Evolutionary conservation across 2,797 vertebrate species (phyloP), one percentile per base, ranked within the genome.

Genomic region (Diglossa cyanea): DNA sequence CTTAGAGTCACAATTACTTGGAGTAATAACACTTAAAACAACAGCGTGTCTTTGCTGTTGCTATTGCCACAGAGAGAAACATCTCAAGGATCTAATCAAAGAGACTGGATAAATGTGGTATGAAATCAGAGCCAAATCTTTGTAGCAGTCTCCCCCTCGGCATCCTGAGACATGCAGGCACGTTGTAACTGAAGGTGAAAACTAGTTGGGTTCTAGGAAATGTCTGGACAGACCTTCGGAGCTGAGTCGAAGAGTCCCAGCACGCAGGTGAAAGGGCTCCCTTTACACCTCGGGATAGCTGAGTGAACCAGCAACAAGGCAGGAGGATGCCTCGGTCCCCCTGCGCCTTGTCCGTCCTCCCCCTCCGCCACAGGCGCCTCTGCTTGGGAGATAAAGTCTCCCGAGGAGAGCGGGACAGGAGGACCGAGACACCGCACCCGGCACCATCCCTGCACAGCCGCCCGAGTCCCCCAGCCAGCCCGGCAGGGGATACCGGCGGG

Each of bases 141-240:
- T 60, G 44, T 4, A 74, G 39, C n/a, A 42, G 30, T 30, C 24
- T 60, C 8, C 2, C 11, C 24, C 30, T 65, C 16, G 1, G 24
- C 54, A 65, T 42, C 80, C 62, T 3, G 8, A 66, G 50, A 33
- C 13, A 18, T 0, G 20, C 51, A 67, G 13, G 17, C 0, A 0
- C 54, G 26, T 8, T 67, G 33, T 6, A 82, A 58, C 16, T 20
- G 35, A 28, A 77, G 45, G 30, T 17, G 33, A 61, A 39, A 92
- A 57, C 30, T 20, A 16, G 4, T 20, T 2, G 16, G 7, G 51
- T 45, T 30, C 48, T 13, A 54, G 30, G 24, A 83, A 88, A 72
- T 7, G 17, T 23, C 65, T 24, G 73, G 11, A 24, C 25, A 54
- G 57, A 65, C 20, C 18, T 57, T 50, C 7, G 11, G 65, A 75